Percentiles rank a stretch among this genome's conserved stretches.
Conservation (phyloP, 1,140 invertebrate species). For the Rhynchophorus ferrugineus region DNA sequence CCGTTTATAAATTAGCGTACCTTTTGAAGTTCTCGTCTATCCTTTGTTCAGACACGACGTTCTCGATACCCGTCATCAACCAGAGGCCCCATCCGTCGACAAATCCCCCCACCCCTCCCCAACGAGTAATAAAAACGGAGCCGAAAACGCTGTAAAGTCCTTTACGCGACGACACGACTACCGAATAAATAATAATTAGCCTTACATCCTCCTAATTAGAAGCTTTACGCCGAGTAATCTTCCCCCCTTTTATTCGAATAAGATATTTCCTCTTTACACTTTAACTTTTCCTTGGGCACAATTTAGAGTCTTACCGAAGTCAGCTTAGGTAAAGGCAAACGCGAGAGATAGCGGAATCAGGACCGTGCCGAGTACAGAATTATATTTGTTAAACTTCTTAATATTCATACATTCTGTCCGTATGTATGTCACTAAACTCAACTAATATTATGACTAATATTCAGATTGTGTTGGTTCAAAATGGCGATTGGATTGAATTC, state of each 20-base stretch:
- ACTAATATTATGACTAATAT: too few species aligned
- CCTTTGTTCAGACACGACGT: too few species aligned
- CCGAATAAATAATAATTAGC: conserved; percentile 35
- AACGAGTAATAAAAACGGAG: conserved; percentile 1
- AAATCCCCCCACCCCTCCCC: not conserved
- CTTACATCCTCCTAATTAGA: conserved; percentile 33
- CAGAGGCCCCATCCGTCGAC: too few species aligned
- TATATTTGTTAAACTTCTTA: too few species aligned
- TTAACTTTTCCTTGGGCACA: conserved; percentile 33
- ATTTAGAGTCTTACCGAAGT: conserved; percentile 26
- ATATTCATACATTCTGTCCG: too few species aligned
- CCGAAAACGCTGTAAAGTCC: conserved; percentile 17
- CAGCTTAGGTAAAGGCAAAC: conserved; percentile 7
- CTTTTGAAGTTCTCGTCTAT: too few species aligned
- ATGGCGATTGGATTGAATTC: too few species aligned
- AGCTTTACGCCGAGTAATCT: conserved; percentile 18
- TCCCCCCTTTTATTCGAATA: conserved; percentile 24
- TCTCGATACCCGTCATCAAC: too few species aligned
- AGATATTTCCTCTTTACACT: conserved; percentile 33
- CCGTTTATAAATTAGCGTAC: too few species aligned
- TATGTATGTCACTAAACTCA: too few species aligned
- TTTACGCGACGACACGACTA: conserved; percentile 25
- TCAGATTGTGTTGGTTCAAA: too few species aligned
- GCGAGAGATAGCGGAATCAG: not conserved
- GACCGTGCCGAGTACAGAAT: too few species aligned